These are phyloP conservation scores for Discoglossus pictus DNA, from an alignment of 2,797 vertebrate species.

Conservation along the genomic window DNA sequence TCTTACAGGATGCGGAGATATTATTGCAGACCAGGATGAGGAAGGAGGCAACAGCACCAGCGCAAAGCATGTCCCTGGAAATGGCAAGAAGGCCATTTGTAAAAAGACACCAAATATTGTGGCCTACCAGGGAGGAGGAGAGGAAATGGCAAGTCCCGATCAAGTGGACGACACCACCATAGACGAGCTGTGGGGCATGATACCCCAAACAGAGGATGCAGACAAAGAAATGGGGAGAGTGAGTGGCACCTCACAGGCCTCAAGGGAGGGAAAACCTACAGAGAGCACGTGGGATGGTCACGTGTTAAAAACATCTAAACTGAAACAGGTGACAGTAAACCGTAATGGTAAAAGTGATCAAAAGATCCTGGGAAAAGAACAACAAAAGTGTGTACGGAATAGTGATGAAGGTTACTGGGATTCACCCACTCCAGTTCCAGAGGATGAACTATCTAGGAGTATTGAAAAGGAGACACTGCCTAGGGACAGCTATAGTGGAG, in stretches of 20 bases:
- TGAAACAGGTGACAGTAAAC: conserved; percentile 68
- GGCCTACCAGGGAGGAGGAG: conserved; percentile 95
- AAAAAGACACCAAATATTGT: conserved; percentile 83
- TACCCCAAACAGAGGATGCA: conserved; percentile 79
- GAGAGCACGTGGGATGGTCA: conserved; percentile 52
- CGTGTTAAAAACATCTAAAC: conserved; percentile 73
- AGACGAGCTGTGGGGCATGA: conserved; percentile 95
- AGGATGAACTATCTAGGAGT: conserved; percentile 74
- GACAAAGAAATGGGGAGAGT: conserved; percentile 50
- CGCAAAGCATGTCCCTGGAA: conserved; percentile 71
- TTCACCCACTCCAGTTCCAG: conserved; percentile 86
- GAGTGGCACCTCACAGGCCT: conserved; percentile 54
- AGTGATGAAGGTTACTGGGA: conserved; percentile 96
- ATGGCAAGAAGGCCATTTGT: conserved; percentile 71
- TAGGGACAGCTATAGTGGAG: conserved; percentile 89
- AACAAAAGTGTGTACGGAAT: conserved; percentile 75
- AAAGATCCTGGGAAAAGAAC: conserved; percentile 75
- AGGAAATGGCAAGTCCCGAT: conserved; percentile 98
- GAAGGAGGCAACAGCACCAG: conserved; percentile 79
- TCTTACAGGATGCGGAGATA: conserved; percentile 97
- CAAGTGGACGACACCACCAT: conserved; percentile 89
- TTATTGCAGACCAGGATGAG: conserved; percentile 94
- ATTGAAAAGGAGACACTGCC: conserved; percentile 75
- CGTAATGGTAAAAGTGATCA: conserved; percentile 72
- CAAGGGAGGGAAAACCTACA: conserved; percentile 53